A percentile compares a stretch with the other conserved stretches of the same genome.
Evolutionary conservation across 2,113 vertebrate species (phyloP).

Genomic region (Oreochromis aureus): DNA sequence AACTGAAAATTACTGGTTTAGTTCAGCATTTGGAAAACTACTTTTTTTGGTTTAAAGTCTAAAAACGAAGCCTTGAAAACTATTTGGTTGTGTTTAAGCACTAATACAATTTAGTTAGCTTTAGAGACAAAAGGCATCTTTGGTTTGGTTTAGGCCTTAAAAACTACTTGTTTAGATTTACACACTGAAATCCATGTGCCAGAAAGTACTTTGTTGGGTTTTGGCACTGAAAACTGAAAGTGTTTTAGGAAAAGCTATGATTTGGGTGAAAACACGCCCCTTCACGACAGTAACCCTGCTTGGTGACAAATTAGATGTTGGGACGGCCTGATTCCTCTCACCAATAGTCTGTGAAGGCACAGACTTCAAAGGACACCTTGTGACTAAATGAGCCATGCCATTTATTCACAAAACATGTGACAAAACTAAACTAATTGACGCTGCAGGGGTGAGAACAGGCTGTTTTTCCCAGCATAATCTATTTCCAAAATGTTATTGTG

Average conservation of each 20-base stretch:
- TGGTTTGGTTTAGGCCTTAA: neutral
- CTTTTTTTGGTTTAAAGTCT: neutral
- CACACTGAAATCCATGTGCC: rapidly evolving
- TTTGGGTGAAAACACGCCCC: neutral
- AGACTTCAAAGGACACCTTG: neutral
- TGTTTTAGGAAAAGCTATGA: neutral
- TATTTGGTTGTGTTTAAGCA: neutral
- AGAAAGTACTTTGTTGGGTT: neutral
- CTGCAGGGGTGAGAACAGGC: neutral
- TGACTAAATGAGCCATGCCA: neutral
- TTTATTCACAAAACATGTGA: neutral
- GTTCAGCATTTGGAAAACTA: neutral
- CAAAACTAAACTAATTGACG: neutral
- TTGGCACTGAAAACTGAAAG: neutral
- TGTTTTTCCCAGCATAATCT: neutral
- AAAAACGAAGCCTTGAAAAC: neutral
- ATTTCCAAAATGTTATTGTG: neutral
- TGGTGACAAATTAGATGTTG: rapidly evolving
- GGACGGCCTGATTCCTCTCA: neutral
- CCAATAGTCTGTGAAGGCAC: neutral
- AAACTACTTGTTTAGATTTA: neutral
- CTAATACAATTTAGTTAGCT: neutral
- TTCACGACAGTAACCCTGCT: neutral
- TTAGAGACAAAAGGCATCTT: neutral
- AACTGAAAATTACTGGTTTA: neutral